Evolutionary conservation across 2,797 vertebrate species (phyloP).

Genomic region (Acanthurus leucopareius): DNA sequence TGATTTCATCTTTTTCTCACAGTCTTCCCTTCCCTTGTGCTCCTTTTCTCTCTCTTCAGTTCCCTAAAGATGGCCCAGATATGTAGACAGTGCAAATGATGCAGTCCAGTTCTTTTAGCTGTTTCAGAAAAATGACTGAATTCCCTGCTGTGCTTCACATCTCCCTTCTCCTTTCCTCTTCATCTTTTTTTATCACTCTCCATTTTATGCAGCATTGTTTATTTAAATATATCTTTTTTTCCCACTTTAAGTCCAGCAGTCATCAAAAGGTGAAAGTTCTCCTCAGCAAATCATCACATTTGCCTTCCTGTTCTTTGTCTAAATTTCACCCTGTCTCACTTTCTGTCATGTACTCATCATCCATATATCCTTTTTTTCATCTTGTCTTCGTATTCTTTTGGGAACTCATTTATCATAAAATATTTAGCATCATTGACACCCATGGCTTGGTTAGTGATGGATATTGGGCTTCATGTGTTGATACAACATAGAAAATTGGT

Average conservation of each 20-base stretch:
- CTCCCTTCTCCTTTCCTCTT: neutral
- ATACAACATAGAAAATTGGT: slow-evolving; percentile 8
- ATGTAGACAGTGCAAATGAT: slow-evolving; percentile 23
- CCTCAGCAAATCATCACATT: neutral
- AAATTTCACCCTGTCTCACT: neutral
- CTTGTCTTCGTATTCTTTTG: slow-evolving; percentile 18
- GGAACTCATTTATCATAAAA: slow-evolving; percentile 30
- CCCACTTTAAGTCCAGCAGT: neutral
- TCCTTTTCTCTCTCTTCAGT: neutral
- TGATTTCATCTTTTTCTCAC: slow-evolving; percentile 7
- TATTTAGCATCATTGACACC: neutral
- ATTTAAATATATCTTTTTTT: slow-evolving; percentile 7
- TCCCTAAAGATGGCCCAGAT: slow-evolving; percentile 37
- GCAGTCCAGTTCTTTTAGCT: slow-evolving; percentile 21
- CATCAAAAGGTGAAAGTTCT: slow-evolving; percentile 3
- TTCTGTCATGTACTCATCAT: neutral
- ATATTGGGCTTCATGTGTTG: slow-evolving; percentile 23
- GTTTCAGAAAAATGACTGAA: slow-evolving; percentile 8
- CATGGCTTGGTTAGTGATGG: slow-evolving; percentile 17
- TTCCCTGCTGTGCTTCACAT: slow-evolving; percentile 32
- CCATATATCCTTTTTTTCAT: slow-evolving; percentile 1
- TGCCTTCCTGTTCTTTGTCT: neutral
- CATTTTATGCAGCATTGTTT: slow-evolving; percentile 16
- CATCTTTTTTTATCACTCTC: neutral
- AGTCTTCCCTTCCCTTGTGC: neutral